Percentiles rank a stretch among this genome's conserved stretches.
Evolutionary conservation across 92 coral and sea anemone genomes (phyloP).

Genomic region (Paramuricea clavata): DNA sequence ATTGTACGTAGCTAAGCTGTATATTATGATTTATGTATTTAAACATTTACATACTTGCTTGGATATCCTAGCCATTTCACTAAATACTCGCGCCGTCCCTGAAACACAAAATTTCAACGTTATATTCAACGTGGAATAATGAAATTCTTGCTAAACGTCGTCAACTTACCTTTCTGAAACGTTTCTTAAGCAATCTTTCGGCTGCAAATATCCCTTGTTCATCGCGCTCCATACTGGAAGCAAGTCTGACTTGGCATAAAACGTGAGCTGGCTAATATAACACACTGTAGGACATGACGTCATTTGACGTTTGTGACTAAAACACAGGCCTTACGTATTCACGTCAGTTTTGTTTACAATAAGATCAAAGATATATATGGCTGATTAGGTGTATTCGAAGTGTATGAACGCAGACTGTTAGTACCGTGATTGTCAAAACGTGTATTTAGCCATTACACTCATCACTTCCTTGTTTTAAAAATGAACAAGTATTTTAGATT

Average conservation of each 20-base stretch:
- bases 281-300: conserved; percentile 49
- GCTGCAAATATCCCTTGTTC: conserved; percentile 44
- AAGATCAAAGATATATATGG: too few relatives aligned
- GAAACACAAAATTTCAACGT: background rate
- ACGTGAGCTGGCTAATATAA: conserved; percentile 40
- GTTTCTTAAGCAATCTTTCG: conserved; percentile 45
- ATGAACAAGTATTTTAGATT: too few relatives aligned
- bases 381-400: too few relatives aligned
- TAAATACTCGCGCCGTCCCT: conserved; percentile 40
- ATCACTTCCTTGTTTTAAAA: too few relatives aligned
- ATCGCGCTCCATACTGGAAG: conserved; percentile 7
- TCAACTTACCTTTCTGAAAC: conserved; percentile 21
- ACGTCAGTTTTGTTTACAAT: background rate
- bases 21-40: background rate
- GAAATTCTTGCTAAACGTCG: background rate
- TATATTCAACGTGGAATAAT: background rate
- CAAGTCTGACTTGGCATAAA: background rate
- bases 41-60: conserved; percentile 37
- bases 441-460: too few relatives aligned
- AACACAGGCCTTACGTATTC: background rate
- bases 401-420: too few relatives aligned
- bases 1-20: background rate
- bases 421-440: too few relatives aligned
- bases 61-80: conserved; percentile 52
- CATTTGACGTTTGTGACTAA: conserved; percentile 36